These are phyloP conservation scores for Auanema sp. DNA, from an alignment of 2,888 invertebrate species.

Conservation along the genomic window DNA sequence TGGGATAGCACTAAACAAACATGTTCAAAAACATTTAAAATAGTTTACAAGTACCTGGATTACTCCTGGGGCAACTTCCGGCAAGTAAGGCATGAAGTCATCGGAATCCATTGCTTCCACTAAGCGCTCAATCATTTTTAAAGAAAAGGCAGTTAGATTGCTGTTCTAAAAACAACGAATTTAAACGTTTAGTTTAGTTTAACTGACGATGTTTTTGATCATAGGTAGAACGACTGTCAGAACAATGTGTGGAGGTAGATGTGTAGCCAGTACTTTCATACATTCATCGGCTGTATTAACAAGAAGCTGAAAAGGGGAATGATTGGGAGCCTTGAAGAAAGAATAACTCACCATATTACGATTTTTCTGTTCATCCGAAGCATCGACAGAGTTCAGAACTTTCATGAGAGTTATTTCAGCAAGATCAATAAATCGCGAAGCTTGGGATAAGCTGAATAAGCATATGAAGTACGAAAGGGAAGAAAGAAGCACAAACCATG, in stretches of 20 bases:
- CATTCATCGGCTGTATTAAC: conserved; percentile 82
- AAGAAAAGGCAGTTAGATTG: conserved; percentile 78
- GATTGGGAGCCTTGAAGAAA: not conserved
- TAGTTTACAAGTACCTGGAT: conserved; percentile 72
- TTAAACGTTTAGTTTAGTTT: not conserved
- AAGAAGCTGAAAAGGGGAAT: conserved; percentile 21
- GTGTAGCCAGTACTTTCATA: conserved; percentile 76
- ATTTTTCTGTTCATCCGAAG: conserved; percentile 61
- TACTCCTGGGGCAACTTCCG: conserved; percentile 83
- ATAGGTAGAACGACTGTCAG: conserved; percentile 80
- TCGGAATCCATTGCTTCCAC: conserved; percentile 24
- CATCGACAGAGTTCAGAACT: conserved; percentile 74
- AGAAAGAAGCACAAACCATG: conserved; percentile 9
- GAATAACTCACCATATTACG: not conserved
- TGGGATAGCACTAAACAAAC: conserved; percentile 13
- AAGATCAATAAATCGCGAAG: conserved; percentile 82
- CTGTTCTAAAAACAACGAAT: conserved; percentile 68
- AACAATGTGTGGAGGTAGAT: conserved; percentile 80
- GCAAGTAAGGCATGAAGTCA: conserved; percentile 73
- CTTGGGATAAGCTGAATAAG: conserved; percentile 64
- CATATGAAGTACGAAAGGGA: not conserved
- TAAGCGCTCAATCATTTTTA: conserved; percentile 78
- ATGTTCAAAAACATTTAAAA: not conserved
- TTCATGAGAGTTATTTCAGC: conserved; percentile 86
- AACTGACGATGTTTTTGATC: conserved; percentile 69